These are phyloP conservation scores for Vesta saturnalis DNA, from an alignment of 2,888 invertebrate genomes.

Conservation along the genomic window DNA sequence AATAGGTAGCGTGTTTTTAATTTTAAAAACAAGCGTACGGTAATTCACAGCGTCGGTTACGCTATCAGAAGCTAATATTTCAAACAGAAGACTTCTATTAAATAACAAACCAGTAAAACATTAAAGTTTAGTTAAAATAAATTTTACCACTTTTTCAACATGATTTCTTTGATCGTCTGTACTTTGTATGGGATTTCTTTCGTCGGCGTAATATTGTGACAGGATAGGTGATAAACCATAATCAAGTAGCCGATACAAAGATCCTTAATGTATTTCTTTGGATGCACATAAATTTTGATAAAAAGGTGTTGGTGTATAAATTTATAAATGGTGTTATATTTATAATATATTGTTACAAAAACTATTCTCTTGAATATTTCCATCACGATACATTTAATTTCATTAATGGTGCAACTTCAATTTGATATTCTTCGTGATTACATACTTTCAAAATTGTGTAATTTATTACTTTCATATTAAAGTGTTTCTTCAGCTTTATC, in stretches of 20 bases:
- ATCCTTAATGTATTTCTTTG: constrained; percentile 51
- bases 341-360: constrained; percentile 6
- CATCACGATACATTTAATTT: neutral
- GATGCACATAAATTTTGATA: constrained; percentile 51
- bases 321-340: constrained; percentile 24
- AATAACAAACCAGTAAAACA: constrained; percentile 34
- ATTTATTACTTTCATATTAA: too few relatives aligned
- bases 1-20: constrained; percentile 31
- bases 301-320: constrained; percentile 45
- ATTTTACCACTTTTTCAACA: constrained; percentile 23
- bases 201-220: constrained; percentile 55
- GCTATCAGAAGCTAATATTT: constrained; percentile 52
- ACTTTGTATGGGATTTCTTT: constrained; percentile 49
- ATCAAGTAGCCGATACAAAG: constrained; percentile 55
- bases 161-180: constrained; percentile 34
- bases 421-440: neutral
- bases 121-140: constrained; percentile 22
- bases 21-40: constrained; percentile 27
- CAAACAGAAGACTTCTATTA: constrained; percentile 42
- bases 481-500: too few relatives aligned
- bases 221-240: constrained; percentile 55
- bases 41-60: constrained; percentile 46
- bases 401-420: neutral
- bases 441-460: neutral
- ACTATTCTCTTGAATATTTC: neutral